Conservation (phyloP, 2,797 vertebrate species). For the Calcarius lapponicus region DNA sequence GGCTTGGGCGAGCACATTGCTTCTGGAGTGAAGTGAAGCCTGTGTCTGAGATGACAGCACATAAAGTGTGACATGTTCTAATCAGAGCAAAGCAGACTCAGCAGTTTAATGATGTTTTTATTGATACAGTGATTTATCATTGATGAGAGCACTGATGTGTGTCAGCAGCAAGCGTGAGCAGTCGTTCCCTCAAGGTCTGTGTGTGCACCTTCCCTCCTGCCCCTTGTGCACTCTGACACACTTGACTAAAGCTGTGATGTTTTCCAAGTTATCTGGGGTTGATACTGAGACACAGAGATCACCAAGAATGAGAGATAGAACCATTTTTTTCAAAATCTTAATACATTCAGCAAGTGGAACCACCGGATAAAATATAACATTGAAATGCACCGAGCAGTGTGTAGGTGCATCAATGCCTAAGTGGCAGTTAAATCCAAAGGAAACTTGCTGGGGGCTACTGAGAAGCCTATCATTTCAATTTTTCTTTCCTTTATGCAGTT, state of each 20-base stretch:
- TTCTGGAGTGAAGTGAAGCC: not conserved
- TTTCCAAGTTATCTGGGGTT: not conserved
- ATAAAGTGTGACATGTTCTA: accelerated
- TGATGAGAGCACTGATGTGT: not conserved
- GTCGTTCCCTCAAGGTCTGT: not conserved
- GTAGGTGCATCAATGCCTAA: not conserved
- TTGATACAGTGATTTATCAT: not conserved
- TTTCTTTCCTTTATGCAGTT: not conserved
- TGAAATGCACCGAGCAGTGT: not conserved
- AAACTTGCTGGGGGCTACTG: slow-evolving; percentile 27
- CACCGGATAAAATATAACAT: not conserved
- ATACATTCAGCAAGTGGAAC: not conserved
- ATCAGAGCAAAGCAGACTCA: not conserved
- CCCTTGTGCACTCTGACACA: not conserved
- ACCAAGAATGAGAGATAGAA: not conserved
- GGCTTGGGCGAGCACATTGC: not conserved
- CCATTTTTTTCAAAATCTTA: not conserved
- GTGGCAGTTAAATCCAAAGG: not conserved
- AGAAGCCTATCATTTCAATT: not conserved
- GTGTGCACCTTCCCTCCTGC: not conserved
- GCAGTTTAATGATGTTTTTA: not conserved
- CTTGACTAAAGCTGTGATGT: not conserved
- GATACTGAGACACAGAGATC: not conserved
- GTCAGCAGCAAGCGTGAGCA: not conserved
- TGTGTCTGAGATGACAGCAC: not conserved